Base-by-base conservation (phyloP, 2,888 invertebrate species). In the Tetheella fluctuosa region DNA sequence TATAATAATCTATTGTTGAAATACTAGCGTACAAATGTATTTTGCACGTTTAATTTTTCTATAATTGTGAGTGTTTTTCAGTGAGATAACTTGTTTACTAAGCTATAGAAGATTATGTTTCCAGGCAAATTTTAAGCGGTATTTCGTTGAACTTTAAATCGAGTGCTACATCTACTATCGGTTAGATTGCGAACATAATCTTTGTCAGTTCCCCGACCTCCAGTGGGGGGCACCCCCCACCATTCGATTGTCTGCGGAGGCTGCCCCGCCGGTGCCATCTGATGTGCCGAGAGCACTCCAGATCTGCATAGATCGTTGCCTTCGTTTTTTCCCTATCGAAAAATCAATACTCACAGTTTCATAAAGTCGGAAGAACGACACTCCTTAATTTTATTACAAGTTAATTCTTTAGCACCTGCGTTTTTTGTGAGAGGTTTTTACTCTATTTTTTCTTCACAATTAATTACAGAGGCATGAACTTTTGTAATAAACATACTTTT, bases 301-400 rank as follows among this genome's bases (percentile, higher is more conserved):
- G 93, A 93, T 93, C 93, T 93, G 93, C 93, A 93, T 93, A 92
- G 92, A 92, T 90, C 92, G 93, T 91, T 91, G 92, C 88, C 92
- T 91, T 91, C 91, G 88, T 92, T 93, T 93, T 92, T 93, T 92
- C 90, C 89, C 91, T 91, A 91, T 93, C 92, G 88, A 84, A 92
- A 92, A 93, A 93, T 93, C 92, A 92, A 93, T 93, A 93, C 91
- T 85, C 81, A 88, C 87, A 83, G 85, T 85, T 90, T 88, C 85
- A 87, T 89, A 90, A 88, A 91, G 85, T 88, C 85, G 83, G 76
- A 77, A 78, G 71, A 81, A 85, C 76, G 89, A 88, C 88, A 88
- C 84, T 87, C 85, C 81, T 87, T 88, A 86, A 88, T 88, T 85
- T 82, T 80, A 85, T 87, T 85, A 83, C 74, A 74, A 77, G 76